A percentile compares a stretch with the other conserved stretches of the same genome.
These are phyloP conservation scores for Mya arenaria DNA, from an alignment of 1,140 invertebrate genomes.

Conservation along the genomic window DNA sequence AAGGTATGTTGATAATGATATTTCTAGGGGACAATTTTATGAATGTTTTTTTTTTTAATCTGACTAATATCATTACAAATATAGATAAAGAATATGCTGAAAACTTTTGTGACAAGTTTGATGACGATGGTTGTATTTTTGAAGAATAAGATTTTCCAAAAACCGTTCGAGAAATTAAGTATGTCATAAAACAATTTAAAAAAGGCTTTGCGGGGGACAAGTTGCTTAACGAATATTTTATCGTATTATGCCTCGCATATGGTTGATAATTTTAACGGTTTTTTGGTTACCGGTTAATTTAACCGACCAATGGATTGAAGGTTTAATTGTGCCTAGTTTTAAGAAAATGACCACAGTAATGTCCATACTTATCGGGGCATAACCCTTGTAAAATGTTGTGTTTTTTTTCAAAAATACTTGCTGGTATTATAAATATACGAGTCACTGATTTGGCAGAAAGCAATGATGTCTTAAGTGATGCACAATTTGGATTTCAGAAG, in stretches of 20 bases:
- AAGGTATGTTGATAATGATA: too few species aligned
- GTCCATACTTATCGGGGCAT: slow-evolving; percentile 52
- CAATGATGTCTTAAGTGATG: slow-evolving; percentile 20
- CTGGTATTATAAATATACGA: slow-evolving; percentile 47
- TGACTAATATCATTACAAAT: too few species aligned
- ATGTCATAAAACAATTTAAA: too few species aligned
- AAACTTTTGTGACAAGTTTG: too few species aligned
- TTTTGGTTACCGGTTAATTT: too few species aligned
- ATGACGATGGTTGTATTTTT: neutral
- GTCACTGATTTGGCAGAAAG: slow-evolving; percentile 21
- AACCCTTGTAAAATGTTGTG: slow-evolving; percentile 35
- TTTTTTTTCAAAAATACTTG: slow-evolving; percentile 50
- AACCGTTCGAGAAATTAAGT: neutral
- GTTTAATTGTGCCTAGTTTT: slow-evolving; percentile 44
- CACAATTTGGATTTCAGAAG: slow-evolving; percentile 46
- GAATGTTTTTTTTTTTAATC: too few species aligned
- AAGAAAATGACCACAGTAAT: slow-evolving; percentile 29
- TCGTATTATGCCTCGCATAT: neutral
- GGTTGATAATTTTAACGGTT: slow-evolving; percentile 2
- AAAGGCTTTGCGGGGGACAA: too few species aligned
- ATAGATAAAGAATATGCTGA: too few species aligned
- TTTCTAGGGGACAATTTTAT: too few species aligned
- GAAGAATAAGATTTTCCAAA: neutral
- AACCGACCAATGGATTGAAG: too few species aligned
- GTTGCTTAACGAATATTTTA: neutral